phyloP scores from a whole-genome alignment of 2,113 vertebrate genomes.

The Zosterops borbonicus region DNA sequence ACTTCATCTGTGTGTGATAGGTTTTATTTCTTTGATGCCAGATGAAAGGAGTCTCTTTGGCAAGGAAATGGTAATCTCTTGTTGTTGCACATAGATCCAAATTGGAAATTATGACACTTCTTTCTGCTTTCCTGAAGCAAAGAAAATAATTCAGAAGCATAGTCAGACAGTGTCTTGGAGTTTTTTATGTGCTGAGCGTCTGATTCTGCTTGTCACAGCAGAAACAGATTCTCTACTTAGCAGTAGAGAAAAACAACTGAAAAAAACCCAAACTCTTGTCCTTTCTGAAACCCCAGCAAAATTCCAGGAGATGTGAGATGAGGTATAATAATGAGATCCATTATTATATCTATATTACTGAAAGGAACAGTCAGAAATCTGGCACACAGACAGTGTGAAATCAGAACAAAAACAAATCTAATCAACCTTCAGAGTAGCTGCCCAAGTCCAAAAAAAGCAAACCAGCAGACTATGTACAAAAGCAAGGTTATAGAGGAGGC shows the following conservation, averaged over 20 bases:
- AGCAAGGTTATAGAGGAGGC: neutral
- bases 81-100: neutral
- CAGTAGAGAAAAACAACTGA: neutral
- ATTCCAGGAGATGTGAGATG: neutral
- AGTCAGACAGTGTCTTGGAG: neutral
- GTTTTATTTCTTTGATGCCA: slow-evolving; percentile 64
- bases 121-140: slow-evolving; percentile 42
- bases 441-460: neutral
- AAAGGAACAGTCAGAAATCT: neutral
- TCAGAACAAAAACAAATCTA: slow-evolving; percentile 2
- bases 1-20: slow-evolving; percentile 2
- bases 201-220: neutral
- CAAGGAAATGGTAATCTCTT: slow-evolving; percentile 36
- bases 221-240: neutral
- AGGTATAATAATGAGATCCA: neutral
- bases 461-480: neutral
- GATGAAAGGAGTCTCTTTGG: slow-evolving; percentile 59
- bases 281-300: neutral
- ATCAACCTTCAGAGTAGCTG: slow-evolving; percentile 18
- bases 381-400: neutral
- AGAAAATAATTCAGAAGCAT: neutral
- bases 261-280: neutral
- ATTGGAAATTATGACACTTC: slow-evolving; percentile 28
- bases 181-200: neutral
- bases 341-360: neutral